Conservation (phyloP, 2,888 invertebrate genomes). For the Athalia rosae region DNA sequence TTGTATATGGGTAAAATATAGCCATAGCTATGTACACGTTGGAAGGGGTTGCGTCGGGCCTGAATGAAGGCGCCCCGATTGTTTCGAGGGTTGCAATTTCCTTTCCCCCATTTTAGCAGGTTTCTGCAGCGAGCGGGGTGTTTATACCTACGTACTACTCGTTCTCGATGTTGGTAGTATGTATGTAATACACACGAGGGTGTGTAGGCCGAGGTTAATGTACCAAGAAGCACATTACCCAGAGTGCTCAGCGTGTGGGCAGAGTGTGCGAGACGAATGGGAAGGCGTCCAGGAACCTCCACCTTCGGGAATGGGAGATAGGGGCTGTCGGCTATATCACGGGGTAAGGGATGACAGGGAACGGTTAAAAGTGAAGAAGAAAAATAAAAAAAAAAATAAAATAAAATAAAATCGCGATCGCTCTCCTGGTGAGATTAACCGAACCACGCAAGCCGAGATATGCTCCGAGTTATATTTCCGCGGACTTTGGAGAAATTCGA, state of each 20-base stretch:
- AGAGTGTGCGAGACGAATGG: conserved; percentile 51
- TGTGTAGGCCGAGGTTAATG: conserved; percentile 62
- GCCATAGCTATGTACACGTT: not conserved
- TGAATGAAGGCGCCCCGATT: conserved; percentile 32
- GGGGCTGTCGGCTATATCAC: conserved; percentile 38
- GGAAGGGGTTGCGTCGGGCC: conserved; percentile 21
- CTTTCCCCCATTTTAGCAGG: not conserved
- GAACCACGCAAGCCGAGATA: conserved; percentile 34
- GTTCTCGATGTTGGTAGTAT: too few species aligned
- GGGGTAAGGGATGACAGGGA: conserved; percentile 49
- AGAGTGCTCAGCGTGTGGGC: conserved; percentile 61
- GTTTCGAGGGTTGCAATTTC: conserved; percentile 37
- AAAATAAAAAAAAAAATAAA: conserved; percentile 41
- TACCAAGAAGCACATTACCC: conserved; percentile 68
- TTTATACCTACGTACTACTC: too few species aligned
- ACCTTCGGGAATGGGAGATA: conserved; percentile 27
- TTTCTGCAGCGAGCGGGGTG: too few species aligned
- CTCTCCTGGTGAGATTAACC: conserved; percentile 52
- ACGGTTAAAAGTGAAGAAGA: conserved; percentile 48
- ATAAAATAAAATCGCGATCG: conserved; percentile 57
- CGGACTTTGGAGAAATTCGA: too few species aligned
- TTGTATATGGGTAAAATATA: conserved; percentile 12
- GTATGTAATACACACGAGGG: not conserved
- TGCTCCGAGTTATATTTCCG: not conserved
- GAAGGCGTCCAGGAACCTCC: not conserved